phyloP scores from a whole-genome alignment of 2,888 invertebrate species.

The Catocala fraxini region DNA sequence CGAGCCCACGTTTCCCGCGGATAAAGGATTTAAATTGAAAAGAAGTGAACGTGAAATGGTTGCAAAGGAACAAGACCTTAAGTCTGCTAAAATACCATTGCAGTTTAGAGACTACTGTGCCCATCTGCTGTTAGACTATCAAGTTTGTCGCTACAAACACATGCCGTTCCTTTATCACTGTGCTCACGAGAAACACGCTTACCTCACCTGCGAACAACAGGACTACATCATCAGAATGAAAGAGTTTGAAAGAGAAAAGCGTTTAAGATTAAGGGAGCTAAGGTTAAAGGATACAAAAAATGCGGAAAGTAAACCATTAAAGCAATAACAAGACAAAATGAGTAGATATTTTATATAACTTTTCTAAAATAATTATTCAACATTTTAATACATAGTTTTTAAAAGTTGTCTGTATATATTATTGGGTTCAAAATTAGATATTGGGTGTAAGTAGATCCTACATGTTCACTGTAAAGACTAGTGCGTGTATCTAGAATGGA shows the following conservation, averaged over 20 bases:
- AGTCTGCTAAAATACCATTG: slow-evolving; percentile 90
- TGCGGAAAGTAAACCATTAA: background rate
- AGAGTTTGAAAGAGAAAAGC: slow-evolving; percentile 77
- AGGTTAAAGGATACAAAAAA: slow-evolving; percentile 52
- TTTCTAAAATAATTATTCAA: no score
- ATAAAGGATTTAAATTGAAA: slow-evolving; percentile 90
- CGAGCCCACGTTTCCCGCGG: slow-evolving; percentile 90
- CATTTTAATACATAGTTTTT: no score
- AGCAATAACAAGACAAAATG: background rate
- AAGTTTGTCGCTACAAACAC: slow-evolving; percentile 90
- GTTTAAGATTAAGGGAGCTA: slow-evolving; percentile 68
- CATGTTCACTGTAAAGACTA: no score
- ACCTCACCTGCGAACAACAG: slow-evolving; percentile 91
- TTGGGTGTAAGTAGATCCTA: no score
- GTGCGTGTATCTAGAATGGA: no score
- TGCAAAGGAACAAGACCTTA: slow-evolving; percentile 91
- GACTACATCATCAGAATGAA: slow-evolving; percentile 90
- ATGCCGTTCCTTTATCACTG: slow-evolving; percentile 91
- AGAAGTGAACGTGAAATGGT: slow-evolving; percentile 91
- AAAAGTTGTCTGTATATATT: no score
- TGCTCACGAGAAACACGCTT: slow-evolving; percentile 91
- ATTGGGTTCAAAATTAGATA: no score
- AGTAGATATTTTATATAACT: no score
- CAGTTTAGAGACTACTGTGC: slow-evolving; percentile 94
- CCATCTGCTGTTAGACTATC: slow-evolving; percentile 90